Conservation (phyloP, 2,888 invertebrate genomes). For the Cancer borealis region DNA sequence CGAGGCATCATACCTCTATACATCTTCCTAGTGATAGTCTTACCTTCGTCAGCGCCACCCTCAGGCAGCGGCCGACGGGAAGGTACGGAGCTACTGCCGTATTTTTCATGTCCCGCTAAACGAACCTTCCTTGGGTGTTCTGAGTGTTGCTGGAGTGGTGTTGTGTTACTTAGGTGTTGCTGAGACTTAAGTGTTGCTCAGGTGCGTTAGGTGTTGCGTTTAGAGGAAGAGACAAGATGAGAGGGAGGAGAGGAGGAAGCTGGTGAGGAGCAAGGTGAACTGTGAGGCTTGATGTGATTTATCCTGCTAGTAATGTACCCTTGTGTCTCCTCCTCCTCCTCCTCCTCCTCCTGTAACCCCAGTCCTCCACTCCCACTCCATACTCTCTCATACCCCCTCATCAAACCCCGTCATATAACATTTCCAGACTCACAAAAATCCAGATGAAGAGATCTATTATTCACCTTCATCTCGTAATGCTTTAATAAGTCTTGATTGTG, state of each 20-base stretch:
- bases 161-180: neutral
- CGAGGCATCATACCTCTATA: neutral
- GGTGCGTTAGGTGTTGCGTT: neutral
- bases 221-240: neutral
- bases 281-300: neutral
- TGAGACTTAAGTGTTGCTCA: too few relatives aligned
- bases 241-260: neutral
- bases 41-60: slow-evolving; percentile 50
- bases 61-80: slow-evolving; percentile 44
- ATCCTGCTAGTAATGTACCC: neutral
- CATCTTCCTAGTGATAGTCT: neutral
- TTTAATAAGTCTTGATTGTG: neutral
- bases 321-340: neutral
- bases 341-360: neutral
- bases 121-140: neutral
- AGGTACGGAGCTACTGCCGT: neutral
- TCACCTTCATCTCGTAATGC: neutral
- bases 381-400: neutral
- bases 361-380: neutral
- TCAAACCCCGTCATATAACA: neutral
- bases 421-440: neutral
- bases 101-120: neutral
- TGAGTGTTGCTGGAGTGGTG: neutral
- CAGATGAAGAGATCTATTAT: neutral
- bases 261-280: neutral